phyloP scores from a whole-genome alignment of 2,113 vertebrate species.

The Fulica atra region DNA sequence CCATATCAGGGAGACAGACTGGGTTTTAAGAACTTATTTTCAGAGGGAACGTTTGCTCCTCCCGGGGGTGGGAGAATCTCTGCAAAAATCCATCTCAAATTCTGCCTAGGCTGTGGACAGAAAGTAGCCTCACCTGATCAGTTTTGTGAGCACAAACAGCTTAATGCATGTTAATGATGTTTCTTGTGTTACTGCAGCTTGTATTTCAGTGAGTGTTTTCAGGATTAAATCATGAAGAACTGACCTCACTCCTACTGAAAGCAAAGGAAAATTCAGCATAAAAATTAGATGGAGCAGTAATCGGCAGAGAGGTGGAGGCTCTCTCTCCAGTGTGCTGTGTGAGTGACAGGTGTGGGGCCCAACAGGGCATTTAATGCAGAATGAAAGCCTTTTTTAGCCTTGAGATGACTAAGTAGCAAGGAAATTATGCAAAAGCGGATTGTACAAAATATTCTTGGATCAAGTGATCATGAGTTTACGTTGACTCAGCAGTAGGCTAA shows the following conservation, averaged over 20 bases:
- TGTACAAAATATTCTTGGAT: constrained; percentile 47
- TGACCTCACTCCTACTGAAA: neutral
- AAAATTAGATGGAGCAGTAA: neutral
- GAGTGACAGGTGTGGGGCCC: neutral
- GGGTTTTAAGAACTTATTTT: neutral
- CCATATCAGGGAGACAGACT: neutral
- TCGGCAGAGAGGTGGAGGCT: neutral
- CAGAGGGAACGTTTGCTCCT: neutral
- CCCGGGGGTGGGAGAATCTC: neutral
- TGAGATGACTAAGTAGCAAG: neutral
- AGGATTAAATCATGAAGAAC: neutral
- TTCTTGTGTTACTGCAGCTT: neutral
- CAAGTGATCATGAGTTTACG: constrained; percentile 43
- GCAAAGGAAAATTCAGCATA: neutral
- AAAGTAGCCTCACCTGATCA: neutral
- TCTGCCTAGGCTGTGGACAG: neutral
- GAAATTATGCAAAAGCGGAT: constrained; percentile 24
- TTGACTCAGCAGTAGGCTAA: constrained; percentile 11
- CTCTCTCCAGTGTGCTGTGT: neutral
- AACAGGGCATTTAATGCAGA: neutral
- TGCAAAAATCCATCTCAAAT: neutral
- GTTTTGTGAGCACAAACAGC: neutral
- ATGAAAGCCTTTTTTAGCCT: constrained; percentile 28
- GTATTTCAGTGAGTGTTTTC: neutral
- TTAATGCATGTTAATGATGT: neutral